Percentiles rank a stretch among this genome's conserved stretches.
Conservation (phyloP, 2,888 invertebrate genomes). For the Agriopis leucophaearia region DNA sequence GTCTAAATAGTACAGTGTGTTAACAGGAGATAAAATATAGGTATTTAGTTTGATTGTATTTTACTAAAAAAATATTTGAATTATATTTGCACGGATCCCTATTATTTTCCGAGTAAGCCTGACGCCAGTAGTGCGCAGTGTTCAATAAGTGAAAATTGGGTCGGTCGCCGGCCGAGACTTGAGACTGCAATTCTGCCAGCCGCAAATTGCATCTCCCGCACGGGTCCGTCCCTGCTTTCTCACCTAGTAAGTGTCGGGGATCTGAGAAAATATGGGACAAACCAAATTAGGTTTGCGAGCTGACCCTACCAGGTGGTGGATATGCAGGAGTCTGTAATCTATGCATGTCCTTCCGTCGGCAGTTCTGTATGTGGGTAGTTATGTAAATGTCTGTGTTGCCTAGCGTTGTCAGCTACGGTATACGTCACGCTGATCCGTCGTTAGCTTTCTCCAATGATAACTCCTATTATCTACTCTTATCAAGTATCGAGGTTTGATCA, state of each 20-base stretch:
- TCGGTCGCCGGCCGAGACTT: slow-evolving; percentile 46
- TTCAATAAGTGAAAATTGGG: slow-evolving; percentile 68
- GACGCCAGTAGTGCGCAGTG: slow-evolving; percentile 38
- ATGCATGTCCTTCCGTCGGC: background rate
- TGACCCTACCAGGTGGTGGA: slow-evolving; percentile 1
- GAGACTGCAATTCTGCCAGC: slow-evolving; percentile 65
- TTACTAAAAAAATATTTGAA: background rate
- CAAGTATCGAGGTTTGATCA: too few species aligned
- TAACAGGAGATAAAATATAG: background rate
- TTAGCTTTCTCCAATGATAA: too few species aligned
- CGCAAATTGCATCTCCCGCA: slow-evolving; percentile 76
- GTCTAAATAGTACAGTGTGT: background rate
- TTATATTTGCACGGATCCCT: background rate
- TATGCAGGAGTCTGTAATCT: background rate
- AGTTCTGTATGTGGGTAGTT: too few species aligned
- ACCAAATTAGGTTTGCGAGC: slow-evolving; percentile 24
- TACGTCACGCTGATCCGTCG: too few species aligned
- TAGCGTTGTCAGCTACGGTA: too few species aligned
- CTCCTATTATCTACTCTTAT: too few species aligned
- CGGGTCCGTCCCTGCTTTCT: slow-evolving; percentile 55
- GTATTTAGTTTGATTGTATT: background rate
- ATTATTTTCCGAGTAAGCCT: background rate
- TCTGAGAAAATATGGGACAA: slow-evolving; percentile 37
- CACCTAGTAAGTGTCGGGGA: slow-evolving; percentile 45
- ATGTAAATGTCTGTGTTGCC: too few species aligned